Conservation (phyloP, 53 echinoderm and acorn worm species). For the Holothuria leucospilota region DNA sequence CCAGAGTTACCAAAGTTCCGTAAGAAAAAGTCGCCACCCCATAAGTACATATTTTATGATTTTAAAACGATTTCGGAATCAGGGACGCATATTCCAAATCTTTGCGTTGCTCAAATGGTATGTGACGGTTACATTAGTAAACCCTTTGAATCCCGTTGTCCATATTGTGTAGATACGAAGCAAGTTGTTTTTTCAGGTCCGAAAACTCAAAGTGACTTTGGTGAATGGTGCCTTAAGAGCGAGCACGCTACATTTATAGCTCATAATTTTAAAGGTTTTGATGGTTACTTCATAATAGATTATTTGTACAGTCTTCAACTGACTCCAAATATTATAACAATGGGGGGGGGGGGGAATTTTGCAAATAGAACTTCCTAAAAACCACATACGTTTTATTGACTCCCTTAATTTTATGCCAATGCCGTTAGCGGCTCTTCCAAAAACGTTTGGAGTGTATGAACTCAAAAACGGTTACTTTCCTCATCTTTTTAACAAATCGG, state of each 20-base stretch:
- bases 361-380: background rate
- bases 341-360: conserved; percentile 42
- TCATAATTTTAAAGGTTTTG: conserved; percentile 56
- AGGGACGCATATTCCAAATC: conserved; percentile 36
- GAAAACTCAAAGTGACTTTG: background rate
- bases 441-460: conserved; percentile 40
- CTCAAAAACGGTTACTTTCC: conserved; percentile 56
- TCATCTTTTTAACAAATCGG: conserved; percentile 46
- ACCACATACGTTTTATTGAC: conserved; percentile 40
- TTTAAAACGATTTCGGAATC: conserved; percentile 11
- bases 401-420: conserved; percentile 50
- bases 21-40: background rate
- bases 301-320: conserved; percentile 21
- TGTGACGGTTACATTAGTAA: background rate
- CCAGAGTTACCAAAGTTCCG: background rate
- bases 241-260: conserved; percentile 25
- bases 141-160: conserved; percentile 16
- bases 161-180: background rate
- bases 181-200: conserved; percentile 13
- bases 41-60: conserved; percentile 2
- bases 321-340: conserved; percentile 38
- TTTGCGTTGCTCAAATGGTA: conserved; percentile 30
- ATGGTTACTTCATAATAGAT: conserved; percentile 50
- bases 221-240: background rate
- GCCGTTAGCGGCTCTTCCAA: conserved; percentile 39